Evolutionary conservation across 2,797 vertebrate species (phyloP), one percentile per base, ranked within the genome.

Genomic region (Morus bassanus): DNA sequence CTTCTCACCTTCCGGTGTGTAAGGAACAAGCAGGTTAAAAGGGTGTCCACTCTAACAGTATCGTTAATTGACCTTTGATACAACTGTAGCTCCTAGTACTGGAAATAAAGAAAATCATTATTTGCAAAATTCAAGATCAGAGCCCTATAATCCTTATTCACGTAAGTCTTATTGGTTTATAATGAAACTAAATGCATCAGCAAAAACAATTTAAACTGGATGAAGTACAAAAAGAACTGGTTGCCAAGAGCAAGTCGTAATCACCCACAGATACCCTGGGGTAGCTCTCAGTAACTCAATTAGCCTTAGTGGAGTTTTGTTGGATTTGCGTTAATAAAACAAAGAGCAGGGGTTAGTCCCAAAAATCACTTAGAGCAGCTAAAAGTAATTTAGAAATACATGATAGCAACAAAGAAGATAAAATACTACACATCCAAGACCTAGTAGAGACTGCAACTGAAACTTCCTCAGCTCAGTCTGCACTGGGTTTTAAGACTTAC

Each of bases 321-420:
- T 89, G 94, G 94, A 96, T 95, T 97, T 95, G 85, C 92, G 91
- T 91, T 94, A 92, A 92, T 92, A 88, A 87, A 89, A 72, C 68
- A 85, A 85, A 91, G 88, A 85, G 63, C 86, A 92, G 35, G 27
- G 86, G 88, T 91, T 89, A 94, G 78, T 96, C 90, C 45, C 86
- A n/a, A 85, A 89, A 80, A 92, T 93, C 90, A 92, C 81, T 43
- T 2, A 37, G 37, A 92, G 74, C 24, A 48, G 60, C 74, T 76
- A 43, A 7, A 87, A 85, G 60, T 65, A 77, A 91, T 89, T 96
- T 57, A 75, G 75, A 57, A 74, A 92, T 50, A 94, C 60, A 91
- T 0, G 7, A 68, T 0, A 64, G 85, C 45, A 89, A 91, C 91
- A 67, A 90, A 87, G 74, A 91, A 16, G 39, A 78, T 48, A 59